Evolutionary conservation across 2,113 vertebrate genomes (phyloP).

Genomic region (Heteronetta atricapilla): DNA sequence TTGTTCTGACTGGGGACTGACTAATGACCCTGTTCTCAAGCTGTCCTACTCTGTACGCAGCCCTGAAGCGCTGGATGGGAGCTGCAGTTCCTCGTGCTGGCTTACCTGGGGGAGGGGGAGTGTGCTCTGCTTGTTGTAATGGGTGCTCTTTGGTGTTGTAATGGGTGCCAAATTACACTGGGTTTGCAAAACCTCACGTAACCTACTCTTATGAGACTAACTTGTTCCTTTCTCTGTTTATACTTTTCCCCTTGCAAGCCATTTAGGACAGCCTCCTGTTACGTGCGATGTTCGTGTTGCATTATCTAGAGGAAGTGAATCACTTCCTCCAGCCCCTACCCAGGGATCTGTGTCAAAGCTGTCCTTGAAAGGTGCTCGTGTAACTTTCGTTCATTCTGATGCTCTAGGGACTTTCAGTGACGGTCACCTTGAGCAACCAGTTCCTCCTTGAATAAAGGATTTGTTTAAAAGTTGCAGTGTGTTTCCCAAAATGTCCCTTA

Average conservation of each 20-base stretch:
- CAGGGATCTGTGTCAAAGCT: background rate
- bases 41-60: rapidly evolving
- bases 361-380: background rate
- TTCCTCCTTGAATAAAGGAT: background rate
- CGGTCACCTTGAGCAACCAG: background rate
- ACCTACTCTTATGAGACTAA: background rate
- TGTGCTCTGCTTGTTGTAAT: rapidly evolving
- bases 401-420: background rate
- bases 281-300: rapidly evolving
- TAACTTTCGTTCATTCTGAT: background rate
- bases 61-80: background rate
- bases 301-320: rapidly evolving
- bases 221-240: background rate
- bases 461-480: background rate
- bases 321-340: background rate
- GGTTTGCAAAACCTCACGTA: background rate
- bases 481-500: background rate
- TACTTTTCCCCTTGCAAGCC: background rate
- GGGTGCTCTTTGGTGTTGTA: background rate
- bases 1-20: background rate
- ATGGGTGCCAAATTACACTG: rapidly evolving
- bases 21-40: background rate
- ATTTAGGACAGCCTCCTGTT: background rate
- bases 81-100: rapidly evolving
- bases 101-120: background rate